phyloP scores from a whole-genome alignment of 1,140 invertebrate species.

The Drosophila quadrilineata region DNA sequence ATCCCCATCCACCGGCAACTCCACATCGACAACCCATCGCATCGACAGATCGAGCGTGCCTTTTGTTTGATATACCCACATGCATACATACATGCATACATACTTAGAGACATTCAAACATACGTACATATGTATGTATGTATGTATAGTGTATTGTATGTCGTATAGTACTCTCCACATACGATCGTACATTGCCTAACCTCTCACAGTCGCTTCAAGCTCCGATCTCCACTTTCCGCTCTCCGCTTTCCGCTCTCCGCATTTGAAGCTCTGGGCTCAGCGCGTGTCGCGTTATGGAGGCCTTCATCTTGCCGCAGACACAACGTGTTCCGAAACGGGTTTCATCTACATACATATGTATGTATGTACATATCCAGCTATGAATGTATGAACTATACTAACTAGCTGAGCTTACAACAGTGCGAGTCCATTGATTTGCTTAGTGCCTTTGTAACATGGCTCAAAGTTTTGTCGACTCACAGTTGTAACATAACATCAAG shows the following conservation, averaged over 20 bases:
- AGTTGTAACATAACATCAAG: neutral
- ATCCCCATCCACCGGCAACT: no score
- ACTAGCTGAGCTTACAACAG: slow-evolving; percentile 23
- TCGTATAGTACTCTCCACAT: no score
- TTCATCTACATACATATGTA: slow-evolving; percentile 57
- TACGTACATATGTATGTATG: no score
- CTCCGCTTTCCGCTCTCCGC: neutral
- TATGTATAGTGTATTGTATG: no score
- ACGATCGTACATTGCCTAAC: slow-evolving; percentile 46
- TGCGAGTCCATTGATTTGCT: slow-evolving; percentile 7
- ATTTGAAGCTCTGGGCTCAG: slow-evolving; percentile 40
- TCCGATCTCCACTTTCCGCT: slow-evolving; percentile 6
- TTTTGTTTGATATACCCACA: slow-evolving; percentile 71
- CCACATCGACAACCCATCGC: no score
- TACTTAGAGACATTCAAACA: no score
- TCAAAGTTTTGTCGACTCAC: no score
- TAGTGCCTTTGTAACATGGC: slow-evolving; percentile 8
- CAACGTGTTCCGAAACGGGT: slow-evolving; percentile 70
- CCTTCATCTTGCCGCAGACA: slow-evolving; percentile 73
- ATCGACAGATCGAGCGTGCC: slow-evolving; percentile 75
- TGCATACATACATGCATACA: no score
- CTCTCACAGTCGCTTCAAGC: slow-evolving; percentile 3
- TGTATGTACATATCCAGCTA: neutral
- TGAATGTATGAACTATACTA: no score
- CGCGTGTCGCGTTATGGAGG: slow-evolving; percentile 63